A percentile compares a stretch with the other conserved stretches of the same genome.
Evolutionary conservation across 30 jellyfish, hydroid and myxozoan genomes (phyloP).

Genomic region (Pelagia noctiluca): DNA sequence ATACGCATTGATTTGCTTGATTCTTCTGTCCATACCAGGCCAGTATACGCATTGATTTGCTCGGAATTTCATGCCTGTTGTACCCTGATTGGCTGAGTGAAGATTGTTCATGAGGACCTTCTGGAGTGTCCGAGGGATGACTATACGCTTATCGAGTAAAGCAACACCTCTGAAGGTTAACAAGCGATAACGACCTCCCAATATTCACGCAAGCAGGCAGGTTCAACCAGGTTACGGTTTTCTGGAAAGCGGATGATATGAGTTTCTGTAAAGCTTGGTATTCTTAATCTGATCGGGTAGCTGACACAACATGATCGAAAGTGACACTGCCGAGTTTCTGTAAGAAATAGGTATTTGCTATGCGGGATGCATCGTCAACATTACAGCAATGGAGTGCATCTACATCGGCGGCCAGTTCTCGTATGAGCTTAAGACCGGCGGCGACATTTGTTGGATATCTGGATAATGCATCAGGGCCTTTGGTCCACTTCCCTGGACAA

Average conservation of each 20-base stretch:
- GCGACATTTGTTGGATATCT: conserved; percentile 13
- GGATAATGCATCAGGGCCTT: conserved; percentile 20
- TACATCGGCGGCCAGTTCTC: too few relatives aligned
- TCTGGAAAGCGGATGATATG: neutral
- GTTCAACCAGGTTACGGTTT: neutral
- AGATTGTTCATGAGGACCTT: too few relatives aligned
- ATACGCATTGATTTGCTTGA: too few relatives aligned
- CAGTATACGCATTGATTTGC: neutral
- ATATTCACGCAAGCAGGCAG: too few relatives aligned
- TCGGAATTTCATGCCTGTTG: neutral
- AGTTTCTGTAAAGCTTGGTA: neutral
- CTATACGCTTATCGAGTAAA: neutral
- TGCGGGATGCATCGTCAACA: too few relatives aligned
- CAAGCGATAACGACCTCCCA: too few relatives aligned
- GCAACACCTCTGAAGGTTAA: neutral
- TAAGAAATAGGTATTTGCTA: conserved; percentile 6
- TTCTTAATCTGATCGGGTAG: neutral
- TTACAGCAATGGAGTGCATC: too few relatives aligned
- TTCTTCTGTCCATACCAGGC: neutral
- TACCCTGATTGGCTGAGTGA: neutral
- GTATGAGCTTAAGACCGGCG: too few relatives aligned
- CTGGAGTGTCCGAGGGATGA: neutral
- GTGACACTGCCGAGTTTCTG: conserved; percentile 14
- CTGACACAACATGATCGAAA: neutral
- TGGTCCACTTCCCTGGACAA: neutral